Percentiles rank a stretch among this genome's conserved stretches.
These are phyloP conservation scores for Microlaimidae sp. DNA, from an alignment of 2,888 invertebrate genomes.

Conservation along the genomic window DNA sequence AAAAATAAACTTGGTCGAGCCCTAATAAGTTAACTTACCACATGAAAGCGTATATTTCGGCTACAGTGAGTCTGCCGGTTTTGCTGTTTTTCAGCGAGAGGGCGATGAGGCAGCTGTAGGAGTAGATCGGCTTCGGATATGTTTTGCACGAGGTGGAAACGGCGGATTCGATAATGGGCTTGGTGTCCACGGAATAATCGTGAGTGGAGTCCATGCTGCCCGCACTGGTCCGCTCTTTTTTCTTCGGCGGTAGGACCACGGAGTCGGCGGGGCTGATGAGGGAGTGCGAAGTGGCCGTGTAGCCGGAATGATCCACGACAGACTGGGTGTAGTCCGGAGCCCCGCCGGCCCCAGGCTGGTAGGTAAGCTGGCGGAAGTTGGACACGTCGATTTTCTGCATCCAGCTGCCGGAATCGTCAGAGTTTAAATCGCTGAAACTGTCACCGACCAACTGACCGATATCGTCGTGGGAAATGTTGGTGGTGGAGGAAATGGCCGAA, in stretches of 20 bases:
- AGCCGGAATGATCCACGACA: background rate
- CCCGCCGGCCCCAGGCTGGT: background rate
- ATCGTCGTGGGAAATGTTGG: conserved; percentile 5
- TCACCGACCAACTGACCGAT: conserved; percentile 10
- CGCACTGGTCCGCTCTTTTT: background rate
- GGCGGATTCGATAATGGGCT: background rate
- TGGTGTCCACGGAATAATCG: background rate
- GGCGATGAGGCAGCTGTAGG: conserved; percentile 91
- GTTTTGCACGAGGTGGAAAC: background rate
- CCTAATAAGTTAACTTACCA: conserved; percentile 65
- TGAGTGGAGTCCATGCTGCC: background rate
- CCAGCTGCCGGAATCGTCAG: conserved; percentile 12
- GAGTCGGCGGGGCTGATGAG: background rate
- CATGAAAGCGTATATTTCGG: conserved; percentile 96
- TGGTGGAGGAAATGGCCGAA: too few relatives aligned
- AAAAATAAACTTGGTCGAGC: too few relatives aligned
- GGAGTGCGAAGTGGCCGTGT: background rate
- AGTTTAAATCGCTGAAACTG: conserved; percentile 9
- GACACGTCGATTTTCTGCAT: conserved; percentile 15
- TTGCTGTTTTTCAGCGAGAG: conserved; percentile 91
- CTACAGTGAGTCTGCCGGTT: conserved; percentile 81
- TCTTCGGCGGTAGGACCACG: background rate
- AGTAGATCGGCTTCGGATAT: conserved; percentile 89
- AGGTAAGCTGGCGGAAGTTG: conserved; percentile 21
- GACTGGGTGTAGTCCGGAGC: background rate